These are phyloP conservation scores for Amblyopsis hoosieri DNA, from an alignment of 2,797 vertebrate genomes.

Conservation along the genomic window DNA sequence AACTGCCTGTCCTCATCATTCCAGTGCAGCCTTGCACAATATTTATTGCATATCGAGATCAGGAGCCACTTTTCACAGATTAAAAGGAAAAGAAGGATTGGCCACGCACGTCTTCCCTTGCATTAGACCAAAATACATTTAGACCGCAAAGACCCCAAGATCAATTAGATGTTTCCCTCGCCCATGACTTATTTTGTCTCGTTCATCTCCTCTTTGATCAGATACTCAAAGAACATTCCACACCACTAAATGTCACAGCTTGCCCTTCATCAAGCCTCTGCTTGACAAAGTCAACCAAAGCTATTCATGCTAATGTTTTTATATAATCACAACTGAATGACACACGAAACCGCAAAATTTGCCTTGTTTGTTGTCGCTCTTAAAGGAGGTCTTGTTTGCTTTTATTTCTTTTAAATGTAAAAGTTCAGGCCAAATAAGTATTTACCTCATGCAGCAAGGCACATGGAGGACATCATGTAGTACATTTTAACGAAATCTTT, in stretches of 20 bases:
- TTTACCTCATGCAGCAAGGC: constrained; percentile 7
- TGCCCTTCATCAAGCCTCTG: constrained; percentile 43
- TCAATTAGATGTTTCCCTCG: too few relatives aligned
- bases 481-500: too few relatives aligned
- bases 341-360: not conserved
- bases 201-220: constrained; percentile 33
- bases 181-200: too few relatives aligned
- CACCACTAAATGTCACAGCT: constrained; percentile 42
- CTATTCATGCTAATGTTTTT: constrained; percentile 29
- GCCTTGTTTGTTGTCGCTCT: not conserved
- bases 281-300: constrained; percentile 26
- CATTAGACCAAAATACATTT: constrained; percentile 22
- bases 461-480: not conserved
- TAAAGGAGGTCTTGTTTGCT: not conserved
- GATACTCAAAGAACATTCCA: constrained; percentile 31
- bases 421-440: not conserved
- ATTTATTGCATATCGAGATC: constrained; percentile 37
- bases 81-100: constrained; percentile 27
- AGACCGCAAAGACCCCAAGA: too few relatives aligned
- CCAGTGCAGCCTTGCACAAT: constrained; percentile 31
- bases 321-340: constrained; percentile 9
- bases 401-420: not conserved
- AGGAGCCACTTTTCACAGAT: constrained; percentile 23
- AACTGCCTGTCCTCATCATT: constrained; percentile 13
- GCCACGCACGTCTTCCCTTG: not conserved